phyloP scores from a whole-genome alignment of 2,113 vertebrate genomes.

The Euleptes europaea region DNA sequence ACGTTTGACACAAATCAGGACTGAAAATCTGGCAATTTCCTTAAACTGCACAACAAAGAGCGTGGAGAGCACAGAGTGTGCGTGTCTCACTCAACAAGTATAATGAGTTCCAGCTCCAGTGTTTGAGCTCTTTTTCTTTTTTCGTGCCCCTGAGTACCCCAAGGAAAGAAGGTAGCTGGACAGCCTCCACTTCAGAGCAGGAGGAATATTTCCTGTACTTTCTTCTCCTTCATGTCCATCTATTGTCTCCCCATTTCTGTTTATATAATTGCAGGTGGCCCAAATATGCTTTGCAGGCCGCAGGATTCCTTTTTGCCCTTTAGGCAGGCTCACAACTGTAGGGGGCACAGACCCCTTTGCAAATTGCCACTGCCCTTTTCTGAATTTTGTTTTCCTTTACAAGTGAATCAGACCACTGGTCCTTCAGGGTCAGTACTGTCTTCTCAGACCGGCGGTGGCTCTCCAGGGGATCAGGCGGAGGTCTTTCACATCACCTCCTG shows the following conservation, averaged over 20 bases:
- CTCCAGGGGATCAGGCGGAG: background rate
- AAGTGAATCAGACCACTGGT: too few species aligned
- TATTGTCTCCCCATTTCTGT: background rate
- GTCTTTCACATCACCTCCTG: too few species aligned
- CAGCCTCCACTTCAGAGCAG: background rate
- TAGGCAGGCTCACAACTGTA: too few species aligned
- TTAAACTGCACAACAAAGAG: background rate
- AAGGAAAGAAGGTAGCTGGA: background rate
- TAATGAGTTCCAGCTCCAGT: background rate
- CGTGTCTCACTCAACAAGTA: background rate
- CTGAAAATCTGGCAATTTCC: too few species aligned
- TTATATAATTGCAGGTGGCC: background rate
- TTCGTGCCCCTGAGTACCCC: background rate
- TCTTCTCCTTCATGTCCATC: background rate
- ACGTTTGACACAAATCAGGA: background rate
- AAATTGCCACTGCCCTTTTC: too few species aligned
- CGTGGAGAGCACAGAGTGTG: too few species aligned
- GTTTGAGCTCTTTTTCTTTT: background rate
- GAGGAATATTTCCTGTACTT: background rate
- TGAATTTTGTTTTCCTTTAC: too few species aligned
- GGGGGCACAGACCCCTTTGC: too few species aligned
- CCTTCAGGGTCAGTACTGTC: too few species aligned
- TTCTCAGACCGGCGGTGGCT: background rate
- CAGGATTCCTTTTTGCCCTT: background rate
- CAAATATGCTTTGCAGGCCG: too few species aligned